phyloP scores from a whole-genome alignment of 2,113 vertebrate species.

The Clarias magur region DNA sequence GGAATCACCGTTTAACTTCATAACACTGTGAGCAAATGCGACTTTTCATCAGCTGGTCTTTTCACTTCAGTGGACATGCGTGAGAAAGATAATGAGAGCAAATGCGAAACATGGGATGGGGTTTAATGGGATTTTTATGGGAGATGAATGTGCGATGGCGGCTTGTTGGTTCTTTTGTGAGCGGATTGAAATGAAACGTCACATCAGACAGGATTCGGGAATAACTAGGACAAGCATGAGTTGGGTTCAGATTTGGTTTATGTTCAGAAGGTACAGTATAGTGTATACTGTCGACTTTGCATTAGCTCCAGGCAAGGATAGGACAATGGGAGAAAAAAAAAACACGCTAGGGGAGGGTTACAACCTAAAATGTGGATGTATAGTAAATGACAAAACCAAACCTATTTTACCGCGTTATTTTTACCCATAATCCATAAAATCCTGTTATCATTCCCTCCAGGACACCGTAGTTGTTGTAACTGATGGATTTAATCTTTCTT shows the following conservation, averaged over 20 bases:
- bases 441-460: too few species aligned
- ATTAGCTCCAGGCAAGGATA: not conserved
- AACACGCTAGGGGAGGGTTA: too few species aligned
- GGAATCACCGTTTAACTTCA: conserved; percentile 18
- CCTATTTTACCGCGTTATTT: not conserved
- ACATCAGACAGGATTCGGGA: not conserved
- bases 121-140: conserved; percentile 50
- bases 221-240: not conserved
- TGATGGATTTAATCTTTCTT: too few species aligned
- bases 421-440: not conserved
- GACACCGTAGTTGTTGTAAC: too few species aligned
- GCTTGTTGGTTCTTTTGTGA: conserved; percentile 42
- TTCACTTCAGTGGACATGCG: conserved; percentile 2
- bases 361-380: not conserved
- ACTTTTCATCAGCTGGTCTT: not conserved
- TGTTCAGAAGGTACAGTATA: not conserved
- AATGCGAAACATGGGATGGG: conserved; percentile 44
- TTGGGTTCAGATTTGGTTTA: not conserved
- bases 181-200: conserved; percentile 19
- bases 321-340: not conserved
- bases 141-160: conserved; percentile 12
- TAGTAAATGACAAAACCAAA: not conserved
- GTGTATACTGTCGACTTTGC: not conserved
- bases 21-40: conserved; percentile 19
- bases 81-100: conserved; percentile 3